phyloP scores from a whole-genome alignment of 53 echinoderm and acorn worm species.

The Stichopus horrens region DNA sequence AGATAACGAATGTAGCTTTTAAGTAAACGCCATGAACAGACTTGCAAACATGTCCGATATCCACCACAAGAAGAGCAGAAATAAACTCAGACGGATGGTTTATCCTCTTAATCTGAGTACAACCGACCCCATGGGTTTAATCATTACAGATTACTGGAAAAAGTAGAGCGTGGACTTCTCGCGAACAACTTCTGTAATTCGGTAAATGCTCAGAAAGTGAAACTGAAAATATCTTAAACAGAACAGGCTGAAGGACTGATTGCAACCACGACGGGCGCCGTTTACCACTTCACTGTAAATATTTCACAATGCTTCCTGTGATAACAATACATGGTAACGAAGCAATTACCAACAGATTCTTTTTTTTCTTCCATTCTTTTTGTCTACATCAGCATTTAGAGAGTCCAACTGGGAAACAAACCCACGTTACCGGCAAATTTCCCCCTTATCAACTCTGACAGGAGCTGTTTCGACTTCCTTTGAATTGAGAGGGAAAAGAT shows the following conservation, averaged over 20 bases:
- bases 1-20: too few species aligned
- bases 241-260: background rate
- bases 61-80: background rate
- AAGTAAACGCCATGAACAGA: background rate
- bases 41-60: background rate
- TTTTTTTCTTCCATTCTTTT: background rate
- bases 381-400: background rate
- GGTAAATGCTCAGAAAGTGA: background rate
- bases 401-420: background rate
- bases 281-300: background rate
- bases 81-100: background rate
- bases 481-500: background rate
- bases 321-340: constrained; percentile 1
- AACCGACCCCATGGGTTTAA: background rate
- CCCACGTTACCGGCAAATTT: background rate
- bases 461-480: background rate
- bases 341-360: constrained; percentile 7
- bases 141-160: background rate
- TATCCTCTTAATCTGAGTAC: background rate
- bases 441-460: background rate
- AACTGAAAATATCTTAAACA: background rate
- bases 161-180: background rate
- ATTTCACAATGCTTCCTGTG: constrained; percentile 21
- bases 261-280: background rate
- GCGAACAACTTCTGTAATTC: background rate